Conservation (phyloP, 64 coral and sea anemone genomes). For the Montipora foliosa region DNA sequence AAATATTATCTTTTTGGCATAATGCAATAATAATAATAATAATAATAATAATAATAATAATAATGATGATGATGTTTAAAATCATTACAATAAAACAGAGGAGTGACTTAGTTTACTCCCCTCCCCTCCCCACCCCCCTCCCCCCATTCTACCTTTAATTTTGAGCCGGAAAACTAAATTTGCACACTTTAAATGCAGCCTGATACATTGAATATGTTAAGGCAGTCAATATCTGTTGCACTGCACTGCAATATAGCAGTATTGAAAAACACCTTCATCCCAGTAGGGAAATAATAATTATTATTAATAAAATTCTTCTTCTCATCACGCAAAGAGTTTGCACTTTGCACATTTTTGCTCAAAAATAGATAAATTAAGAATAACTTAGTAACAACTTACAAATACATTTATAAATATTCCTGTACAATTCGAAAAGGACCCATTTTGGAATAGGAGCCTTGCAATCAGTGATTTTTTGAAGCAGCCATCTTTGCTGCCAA, state of each 20-base stretch:
- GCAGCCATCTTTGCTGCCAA: constrained; percentile 22
- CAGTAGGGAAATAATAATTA: not conserved
- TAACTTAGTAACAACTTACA: constrained; percentile 57
- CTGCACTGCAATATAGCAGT: not conserved
- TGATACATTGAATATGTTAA: not conserved
- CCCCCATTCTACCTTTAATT: too few species aligned
- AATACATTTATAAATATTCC: constrained; percentile 3
- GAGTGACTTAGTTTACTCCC: too few species aligned
- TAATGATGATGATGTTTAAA: too few species aligned
- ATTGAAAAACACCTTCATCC: not conserved
- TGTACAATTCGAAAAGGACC: not conserved
- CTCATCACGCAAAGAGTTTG: not conserved
- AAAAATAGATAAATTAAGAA: constrained; percentile 62
- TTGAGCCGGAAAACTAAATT: not conserved
- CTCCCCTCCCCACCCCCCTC: too few species aligned
- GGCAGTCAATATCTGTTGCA: not conserved
- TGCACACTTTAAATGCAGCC: not conserved
- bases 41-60: too few species aligned
- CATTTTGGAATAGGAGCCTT: not conserved
- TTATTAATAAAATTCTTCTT: not conserved
- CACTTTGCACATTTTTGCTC: not conserved
- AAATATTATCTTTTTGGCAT: too few species aligned
- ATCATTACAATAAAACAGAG: too few species aligned
- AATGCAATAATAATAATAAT: too few species aligned
- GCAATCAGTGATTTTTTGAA: constrained; percentile 24